Conservation (phyloP, 2,888 invertebrate genomes). For the Leptopterna dolabrata region DNA sequence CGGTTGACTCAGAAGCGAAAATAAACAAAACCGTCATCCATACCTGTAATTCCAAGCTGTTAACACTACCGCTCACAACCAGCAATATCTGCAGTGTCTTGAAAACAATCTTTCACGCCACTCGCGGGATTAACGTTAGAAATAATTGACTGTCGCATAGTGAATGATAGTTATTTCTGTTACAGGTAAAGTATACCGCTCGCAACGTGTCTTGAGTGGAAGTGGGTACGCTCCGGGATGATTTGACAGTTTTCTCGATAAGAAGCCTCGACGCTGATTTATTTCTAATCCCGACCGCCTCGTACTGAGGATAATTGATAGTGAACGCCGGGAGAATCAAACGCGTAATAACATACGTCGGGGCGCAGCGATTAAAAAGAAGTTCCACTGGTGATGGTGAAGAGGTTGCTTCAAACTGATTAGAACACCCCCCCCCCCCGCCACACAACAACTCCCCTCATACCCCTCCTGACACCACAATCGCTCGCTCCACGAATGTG, state of each 20-base stretch:
- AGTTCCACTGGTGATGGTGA: background rate
- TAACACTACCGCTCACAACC: background rate
- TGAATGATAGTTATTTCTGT: background rate
- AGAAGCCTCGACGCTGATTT: background rate
- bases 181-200: background rate
- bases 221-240: background rate
- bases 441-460: too few species aligned
- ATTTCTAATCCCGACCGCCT: background rate
- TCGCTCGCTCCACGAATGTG: background rate
- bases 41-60: background rate
- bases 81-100: background rate
- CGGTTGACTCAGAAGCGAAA: too few species aligned
- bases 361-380: conserved; percentile 4
- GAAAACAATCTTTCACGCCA: background rate
- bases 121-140: background rate
- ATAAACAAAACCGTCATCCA: too few species aligned
- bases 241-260: background rate
- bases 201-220: background rate
- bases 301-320: background rate
- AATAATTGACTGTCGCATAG: background rate
- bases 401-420: conserved; percentile 1
- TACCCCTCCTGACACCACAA: too few species aligned
- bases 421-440: background rate
- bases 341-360: conserved; percentile 12
- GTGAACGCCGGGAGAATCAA: background rate